These are phyloP conservation scores for Acleris cristana DNA, from an alignment of 2,888 invertebrate species.

Conservation along the genomic window DNA sequence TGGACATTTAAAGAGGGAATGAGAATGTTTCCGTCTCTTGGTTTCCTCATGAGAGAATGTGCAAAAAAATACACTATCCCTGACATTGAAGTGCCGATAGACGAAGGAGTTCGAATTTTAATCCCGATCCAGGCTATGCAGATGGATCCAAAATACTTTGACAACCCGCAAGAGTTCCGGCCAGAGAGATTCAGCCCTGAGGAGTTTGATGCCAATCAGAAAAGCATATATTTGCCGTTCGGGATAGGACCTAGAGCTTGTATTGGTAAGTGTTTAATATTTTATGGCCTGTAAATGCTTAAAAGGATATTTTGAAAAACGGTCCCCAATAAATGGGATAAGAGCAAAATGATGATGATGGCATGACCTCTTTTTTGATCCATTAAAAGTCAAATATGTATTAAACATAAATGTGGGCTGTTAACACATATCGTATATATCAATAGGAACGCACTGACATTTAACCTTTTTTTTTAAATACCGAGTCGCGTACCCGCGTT, in stretches of 20 bases:
- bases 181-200: conserved; percentile 40
- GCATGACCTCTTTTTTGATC: too few relatives aligned
- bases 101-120: conserved; percentile 30
- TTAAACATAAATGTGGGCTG: too few relatives aligned
- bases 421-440: too few relatives aligned
- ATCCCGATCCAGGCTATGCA: conserved; percentile 38
- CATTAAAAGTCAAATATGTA: too few relatives aligned
- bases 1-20: conserved; percentile 63
- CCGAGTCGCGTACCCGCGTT: too few relatives aligned
- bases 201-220: conserved; percentile 40
- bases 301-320: too few relatives aligned
- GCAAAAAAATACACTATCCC: conserved; percentile 52
- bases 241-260: conserved; percentile 64
- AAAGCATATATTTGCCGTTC: conserved; percentile 58
- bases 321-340: too few relatives aligned
- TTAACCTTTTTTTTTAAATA: too few relatives aligned
- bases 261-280: conserved; percentile 52
- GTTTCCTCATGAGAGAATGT: conserved; percentile 52
- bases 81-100: conserved; percentile 48
- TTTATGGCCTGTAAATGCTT: background rate
- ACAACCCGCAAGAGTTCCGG: conserved; percentile 39
- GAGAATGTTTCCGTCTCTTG: conserved; percentile 61
- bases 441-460: too few relatives aligned
- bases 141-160: conserved; percentile 40
- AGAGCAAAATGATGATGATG: too few relatives aligned